Conservation (phyloP, 53 echinoderm and acorn worm species). For the Luidia sarsii region DNA sequence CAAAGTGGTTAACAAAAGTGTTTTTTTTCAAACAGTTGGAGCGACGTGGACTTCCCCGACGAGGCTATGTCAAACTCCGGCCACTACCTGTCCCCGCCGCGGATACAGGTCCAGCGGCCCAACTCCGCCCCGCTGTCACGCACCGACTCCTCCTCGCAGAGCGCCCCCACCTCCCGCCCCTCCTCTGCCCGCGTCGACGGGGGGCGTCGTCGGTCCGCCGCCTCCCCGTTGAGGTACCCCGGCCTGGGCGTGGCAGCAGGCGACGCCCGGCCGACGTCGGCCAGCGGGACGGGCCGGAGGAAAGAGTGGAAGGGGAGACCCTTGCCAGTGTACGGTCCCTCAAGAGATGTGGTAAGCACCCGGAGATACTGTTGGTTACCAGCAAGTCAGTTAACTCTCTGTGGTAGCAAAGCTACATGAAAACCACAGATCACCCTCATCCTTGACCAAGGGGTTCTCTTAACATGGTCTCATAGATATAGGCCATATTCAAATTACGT, state of each 20-base stretch:
- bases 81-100: constrained; percentile 24
- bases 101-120: constrained; percentile 59
- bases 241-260: constrained; percentile 9
- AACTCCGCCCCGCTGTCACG: constrained; percentile 61
- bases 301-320: constrained; percentile 89
- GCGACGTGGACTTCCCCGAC: constrained; percentile 5
- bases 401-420: too few species aligned
- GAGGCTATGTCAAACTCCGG: constrained; percentile 1
- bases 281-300: constrained; percentile 13
- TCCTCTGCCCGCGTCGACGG: constrained; percentile 51
- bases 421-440: too few species aligned
- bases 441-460: too few species aligned
- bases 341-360: constrained; percentile 28
- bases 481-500: too few species aligned
- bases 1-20: too few species aligned
- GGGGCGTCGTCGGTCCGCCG: constrained; percentile 16
- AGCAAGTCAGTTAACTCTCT: too few species aligned
- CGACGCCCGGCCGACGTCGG: constrained; percentile 34
- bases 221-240: constrained; percentile 23
- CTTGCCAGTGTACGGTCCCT: constrained; percentile 67
- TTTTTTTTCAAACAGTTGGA: constrained; percentile 29
- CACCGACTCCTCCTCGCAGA: constrained; percentile 7
- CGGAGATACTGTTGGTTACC: too few species aligned
- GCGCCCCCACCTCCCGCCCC: constrained; percentile 31
- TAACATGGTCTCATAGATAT: too few species aligned